Conservation (phyloP, 2,113 vertebrate species). For the Malurus alboscapulatus region DNA sequence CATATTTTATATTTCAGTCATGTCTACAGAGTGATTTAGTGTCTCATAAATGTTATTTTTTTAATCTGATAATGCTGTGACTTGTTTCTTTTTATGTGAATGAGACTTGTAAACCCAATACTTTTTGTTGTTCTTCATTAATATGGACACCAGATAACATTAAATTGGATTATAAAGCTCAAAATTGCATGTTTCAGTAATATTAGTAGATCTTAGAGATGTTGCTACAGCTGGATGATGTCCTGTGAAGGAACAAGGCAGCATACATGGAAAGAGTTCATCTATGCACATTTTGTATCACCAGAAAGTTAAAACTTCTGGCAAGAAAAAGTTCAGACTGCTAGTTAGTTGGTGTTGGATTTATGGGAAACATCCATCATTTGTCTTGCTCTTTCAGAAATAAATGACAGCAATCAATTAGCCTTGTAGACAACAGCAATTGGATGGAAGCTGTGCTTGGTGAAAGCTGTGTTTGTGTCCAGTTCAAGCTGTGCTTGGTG, state of each 20-base stretch:
- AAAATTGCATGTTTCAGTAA: rapidly evolving
- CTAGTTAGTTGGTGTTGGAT: background rate
- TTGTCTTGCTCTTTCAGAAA: background rate
- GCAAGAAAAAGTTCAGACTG: rapidly evolving
- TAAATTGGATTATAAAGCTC: background rate
- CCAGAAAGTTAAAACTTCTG: background rate
- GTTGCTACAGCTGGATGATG: background rate
- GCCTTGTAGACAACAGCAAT: background rate
- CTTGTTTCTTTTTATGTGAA: background rate
- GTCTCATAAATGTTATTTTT: rapidly evolving
- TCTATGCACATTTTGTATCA: background rate
- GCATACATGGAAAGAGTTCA: background rate
- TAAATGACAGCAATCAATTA: background rate
- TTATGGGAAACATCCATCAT: background rate
- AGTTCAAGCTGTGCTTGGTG: background rate
- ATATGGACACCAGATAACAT: no score
- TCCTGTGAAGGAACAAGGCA: background rate
- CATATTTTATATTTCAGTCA: rapidly evolving
- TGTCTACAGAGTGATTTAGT: rapidly evolving
- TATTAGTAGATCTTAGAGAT: background rate
- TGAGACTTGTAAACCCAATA: background rate
- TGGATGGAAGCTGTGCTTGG: background rate
- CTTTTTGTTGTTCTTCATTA: rapidly evolving
- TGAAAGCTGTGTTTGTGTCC: background rate
- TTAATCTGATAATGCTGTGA: rapidly evolving